Percentiles rank a stretch among this genome's conserved stretches.
These are phyloP conservation scores for Noctua fimbriata DNA, from an alignment of 2,888 invertebrate genomes.

Conservation along the genomic window DNA sequence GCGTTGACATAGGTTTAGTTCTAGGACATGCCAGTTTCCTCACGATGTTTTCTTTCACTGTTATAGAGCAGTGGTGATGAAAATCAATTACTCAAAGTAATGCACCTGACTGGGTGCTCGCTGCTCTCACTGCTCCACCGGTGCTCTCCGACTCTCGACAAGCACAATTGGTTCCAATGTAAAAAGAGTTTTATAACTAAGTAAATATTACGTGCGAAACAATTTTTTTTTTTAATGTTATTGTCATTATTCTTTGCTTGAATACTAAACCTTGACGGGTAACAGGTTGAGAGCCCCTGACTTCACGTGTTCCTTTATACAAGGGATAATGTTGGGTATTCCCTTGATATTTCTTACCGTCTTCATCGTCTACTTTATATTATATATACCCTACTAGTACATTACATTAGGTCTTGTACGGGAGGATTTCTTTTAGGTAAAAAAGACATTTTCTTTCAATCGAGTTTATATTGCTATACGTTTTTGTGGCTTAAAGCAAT, in stretches of 20 bases:
- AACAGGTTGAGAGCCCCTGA: slow-evolving; percentile 15
- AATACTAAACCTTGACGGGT: background rate
- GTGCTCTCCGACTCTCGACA: background rate
- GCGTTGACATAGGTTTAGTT: too few species aligned
- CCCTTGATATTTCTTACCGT: slow-evolving; percentile 10
- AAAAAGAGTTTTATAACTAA: background rate
- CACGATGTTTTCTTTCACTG: too few species aligned
- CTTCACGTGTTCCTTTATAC: background rate
- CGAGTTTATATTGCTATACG: background rate
- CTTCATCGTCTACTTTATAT: slow-evolving; percentile 3
- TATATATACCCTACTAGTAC: background rate
- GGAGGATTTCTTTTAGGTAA: background rate
- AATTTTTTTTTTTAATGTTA: background rate
- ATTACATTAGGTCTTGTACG: background rate
- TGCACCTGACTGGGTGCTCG: too few species aligned
- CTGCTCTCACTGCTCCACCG: too few species aligned
- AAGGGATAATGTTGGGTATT: slow-evolving; percentile 27
- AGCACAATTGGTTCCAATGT: background rate
- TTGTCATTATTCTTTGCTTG: background rate
- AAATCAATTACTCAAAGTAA: too few species aligned
- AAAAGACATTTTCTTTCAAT: background rate
- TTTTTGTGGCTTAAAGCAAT: background rate
- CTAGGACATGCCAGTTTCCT: too few species aligned
- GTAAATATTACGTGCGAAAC: background rate
- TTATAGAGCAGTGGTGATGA: too few species aligned